A percentile compares a stretch with the other conserved stretches of the same genome.
phyloP scores from a whole-genome alignment of 2,113 vertebrate genomes.

The Hiodon alosoides region DNA sequence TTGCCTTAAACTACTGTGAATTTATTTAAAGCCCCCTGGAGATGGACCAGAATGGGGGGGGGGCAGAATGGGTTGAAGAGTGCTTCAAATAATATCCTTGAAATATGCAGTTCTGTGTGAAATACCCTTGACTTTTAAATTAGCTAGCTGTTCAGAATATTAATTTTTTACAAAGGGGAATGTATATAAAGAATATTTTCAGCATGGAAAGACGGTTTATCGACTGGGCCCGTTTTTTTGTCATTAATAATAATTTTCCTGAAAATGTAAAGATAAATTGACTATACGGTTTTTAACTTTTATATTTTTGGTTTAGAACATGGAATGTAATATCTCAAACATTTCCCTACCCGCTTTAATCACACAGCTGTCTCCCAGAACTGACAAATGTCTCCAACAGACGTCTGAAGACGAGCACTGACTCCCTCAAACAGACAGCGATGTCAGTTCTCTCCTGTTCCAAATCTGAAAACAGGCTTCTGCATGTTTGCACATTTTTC shows the following conservation, averaged over 20 bases:
- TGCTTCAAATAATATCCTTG: neutral
- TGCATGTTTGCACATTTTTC: neutral
- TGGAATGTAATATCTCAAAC: neutral
- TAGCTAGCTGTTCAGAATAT: neutral
- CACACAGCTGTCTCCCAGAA: neutral
- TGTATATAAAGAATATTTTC: too few relatives aligned
- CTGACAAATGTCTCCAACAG: constrained; percentile 1
- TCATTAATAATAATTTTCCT: too few relatives aligned
- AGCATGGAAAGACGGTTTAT: too few relatives aligned
- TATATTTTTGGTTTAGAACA: too few relatives aligned
- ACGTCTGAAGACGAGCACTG: neutral
- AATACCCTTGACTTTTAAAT: too few relatives aligned
- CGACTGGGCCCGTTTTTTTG: too few relatives aligned
- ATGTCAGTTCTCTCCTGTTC: neutral
- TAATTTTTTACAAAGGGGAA: neutral
- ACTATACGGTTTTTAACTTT: too few relatives aligned
- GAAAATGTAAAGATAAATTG: too few relatives aligned
- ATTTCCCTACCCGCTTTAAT: constrained; percentile 1
- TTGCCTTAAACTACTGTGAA: constrained; percentile 15
- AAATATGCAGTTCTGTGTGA: neutral
- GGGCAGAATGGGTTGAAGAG: neutral
- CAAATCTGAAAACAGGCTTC: neutral
- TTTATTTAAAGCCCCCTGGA: constrained; percentile 19
- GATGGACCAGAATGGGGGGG: neutral
- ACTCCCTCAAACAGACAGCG: neutral